A percentile compares a stretch with the other conserved stretches of the same genome.
Evolutionary conservation across 1,140 invertebrate genomes (phyloP).

Genomic region (Anoplolepis gracilipes): DNA sequence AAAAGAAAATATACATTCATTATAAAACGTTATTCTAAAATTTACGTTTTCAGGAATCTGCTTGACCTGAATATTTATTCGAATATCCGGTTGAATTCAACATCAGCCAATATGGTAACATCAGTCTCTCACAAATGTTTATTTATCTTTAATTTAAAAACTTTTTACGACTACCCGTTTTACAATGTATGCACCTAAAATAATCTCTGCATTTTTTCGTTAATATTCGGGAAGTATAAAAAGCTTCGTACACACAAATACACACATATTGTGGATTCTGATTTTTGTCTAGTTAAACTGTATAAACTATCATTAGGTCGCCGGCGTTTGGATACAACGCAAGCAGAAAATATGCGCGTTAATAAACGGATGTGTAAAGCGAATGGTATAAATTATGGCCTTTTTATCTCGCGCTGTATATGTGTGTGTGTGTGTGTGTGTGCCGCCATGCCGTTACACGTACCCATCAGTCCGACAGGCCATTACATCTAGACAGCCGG

Average conservation of each 20-base stretch:
- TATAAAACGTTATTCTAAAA: constrained; percentile 6
- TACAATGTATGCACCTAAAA: not conserved
- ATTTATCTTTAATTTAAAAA: not conserved
- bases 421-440: too few species aligned
- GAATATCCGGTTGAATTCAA: not conserved
- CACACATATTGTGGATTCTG: not conserved
- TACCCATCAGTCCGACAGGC: constrained; percentile 42
- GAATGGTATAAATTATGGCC: constrained; percentile 43
- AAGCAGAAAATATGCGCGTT: constrained; percentile 25
- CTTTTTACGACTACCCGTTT: constrained; percentile 1
- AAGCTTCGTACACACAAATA: not conserved
- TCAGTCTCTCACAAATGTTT: not conserved
- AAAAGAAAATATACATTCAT: not conserved
- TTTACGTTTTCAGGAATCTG: not conserved
- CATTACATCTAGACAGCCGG: constrained; percentile 47
- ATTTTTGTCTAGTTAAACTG: not conserved
- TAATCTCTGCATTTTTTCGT: not conserved
- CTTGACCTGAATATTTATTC: not conserved
- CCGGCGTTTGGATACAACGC: not conserved
- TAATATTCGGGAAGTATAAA: not conserved
- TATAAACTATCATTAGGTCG: not conserved
- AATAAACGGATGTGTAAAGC: constrained; percentile 55
- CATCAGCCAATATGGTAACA: not conserved
- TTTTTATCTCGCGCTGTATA: constrained; percentile 25
- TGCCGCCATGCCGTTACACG: constrained; percentile 42